A percentile compares a stretch with the other conserved stretches of the same genome.
Evolutionary conservation across 2,797 vertebrate species (phyloP).

Genomic region (Salarias fasciatus): DNA sequence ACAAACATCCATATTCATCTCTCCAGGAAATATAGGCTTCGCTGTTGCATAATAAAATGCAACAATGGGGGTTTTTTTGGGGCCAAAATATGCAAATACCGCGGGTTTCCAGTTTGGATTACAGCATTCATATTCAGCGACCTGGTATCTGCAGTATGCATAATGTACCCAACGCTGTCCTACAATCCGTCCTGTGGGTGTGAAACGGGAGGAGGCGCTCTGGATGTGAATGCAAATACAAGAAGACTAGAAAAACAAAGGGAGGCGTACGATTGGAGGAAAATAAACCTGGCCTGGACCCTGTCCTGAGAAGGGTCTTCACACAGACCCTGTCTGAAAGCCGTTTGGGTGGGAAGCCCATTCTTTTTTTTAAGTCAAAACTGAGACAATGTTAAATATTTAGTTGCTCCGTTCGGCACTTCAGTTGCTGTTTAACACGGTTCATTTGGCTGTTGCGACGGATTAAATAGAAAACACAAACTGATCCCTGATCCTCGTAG

Average conservation of each 20-base stretch:
- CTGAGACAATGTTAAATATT: slow-evolving; percentile 50
- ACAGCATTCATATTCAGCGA: slow-evolving; percentile 66
- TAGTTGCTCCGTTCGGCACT: slow-evolving; percentile 25
- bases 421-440: slow-evolving; percentile 2
- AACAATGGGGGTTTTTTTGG: slow-evolving; percentile 70
- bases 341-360: slow-evolving; percentile 11
- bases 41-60: slow-evolving; percentile 63
- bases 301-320: slow-evolving; percentile 48
- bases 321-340: slow-evolving; percentile 35
- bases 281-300: slow-evolving; percentile 55
- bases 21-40: slow-evolving; percentile 69
- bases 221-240: slow-evolving; percentile 68
- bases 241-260: slow-evolving; percentile 68
- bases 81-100: slow-evolving; percentile 70
- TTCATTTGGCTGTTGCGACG: slow-evolving; percentile 30
- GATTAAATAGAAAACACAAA: slow-evolving; percentile 40
- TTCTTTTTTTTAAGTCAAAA: slow-evolving; percentile 6
- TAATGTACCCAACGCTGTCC: slow-evolving; percentile 58
- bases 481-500: slow-evolving; percentile 15
- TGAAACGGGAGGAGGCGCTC: slow-evolving; percentile 53
- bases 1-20: slow-evolving; percentile 68
- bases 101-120: slow-evolving; percentile 67
- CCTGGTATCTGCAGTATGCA: slow-evolving; percentile 59
- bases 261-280: slow-evolving; percentile 52
- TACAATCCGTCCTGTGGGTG: slow-evolving; percentile 54